Evolutionary conservation across 2,113 vertebrate species (phyloP).

Genomic region (Leiothrix lutea): DNA sequence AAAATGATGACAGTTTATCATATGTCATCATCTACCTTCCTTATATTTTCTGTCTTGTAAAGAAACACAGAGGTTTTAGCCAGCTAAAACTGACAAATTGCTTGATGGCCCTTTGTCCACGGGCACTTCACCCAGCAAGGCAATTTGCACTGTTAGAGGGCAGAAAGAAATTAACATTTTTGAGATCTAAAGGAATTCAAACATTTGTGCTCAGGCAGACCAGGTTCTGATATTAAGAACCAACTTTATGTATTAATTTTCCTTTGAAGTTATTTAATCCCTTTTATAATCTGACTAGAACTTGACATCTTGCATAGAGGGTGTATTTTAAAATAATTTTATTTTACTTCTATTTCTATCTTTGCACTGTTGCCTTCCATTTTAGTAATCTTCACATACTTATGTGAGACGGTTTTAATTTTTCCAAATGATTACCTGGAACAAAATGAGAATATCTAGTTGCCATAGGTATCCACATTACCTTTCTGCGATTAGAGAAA

Average conservation of each 20-base stretch:
- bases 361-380: not conserved
- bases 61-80: not conserved
- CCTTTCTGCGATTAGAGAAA: not conserved
- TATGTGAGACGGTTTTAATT: not conserved
- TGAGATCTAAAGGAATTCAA: not conserved
- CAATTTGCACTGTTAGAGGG: not conserved
- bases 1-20: slow-evolving; percentile 15
- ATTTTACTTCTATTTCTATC: not conserved
- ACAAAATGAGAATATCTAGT: not conserved
- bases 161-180: not conserved
- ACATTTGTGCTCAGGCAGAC: not conserved
- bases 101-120: not conserved
- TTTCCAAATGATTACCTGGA: not conserved
- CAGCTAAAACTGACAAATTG: not conserved
- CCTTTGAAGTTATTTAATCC: slow-evolving; percentile 64
- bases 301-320: slow-evolving; percentile 3
- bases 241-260: slow-evolving; percentile 35
- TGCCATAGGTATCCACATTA: not conserved
- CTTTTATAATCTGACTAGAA: slow-evolving; percentile 41
- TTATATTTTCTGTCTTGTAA: not conserved
- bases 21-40: not conserved
- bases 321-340: not conserved
- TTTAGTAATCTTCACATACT: not conserved
- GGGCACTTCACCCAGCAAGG: not conserved
- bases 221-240: slow-evolving; percentile 21